phyloP scores from a whole-genome alignment of 2,113 vertebrate genomes.

The Lophius piscatorius region DNA sequence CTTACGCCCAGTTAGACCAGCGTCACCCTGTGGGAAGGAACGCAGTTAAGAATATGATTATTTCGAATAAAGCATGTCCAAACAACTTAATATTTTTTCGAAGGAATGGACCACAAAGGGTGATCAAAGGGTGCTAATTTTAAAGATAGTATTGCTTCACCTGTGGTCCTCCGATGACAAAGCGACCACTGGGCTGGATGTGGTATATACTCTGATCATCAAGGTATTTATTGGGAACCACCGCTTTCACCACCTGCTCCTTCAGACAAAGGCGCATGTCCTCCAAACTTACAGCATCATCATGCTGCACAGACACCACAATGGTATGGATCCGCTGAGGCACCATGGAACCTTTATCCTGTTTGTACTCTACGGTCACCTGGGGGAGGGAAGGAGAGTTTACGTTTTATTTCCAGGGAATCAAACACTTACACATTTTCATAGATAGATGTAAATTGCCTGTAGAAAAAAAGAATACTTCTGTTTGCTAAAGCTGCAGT shows the following conservation, averaged over 20 bases:
- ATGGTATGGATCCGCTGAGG: conserved; percentile 94
- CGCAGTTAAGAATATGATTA: too few relatives aligned
- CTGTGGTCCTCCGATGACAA: conserved; percentile 97
- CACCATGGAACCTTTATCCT: conserved; percentile 91
- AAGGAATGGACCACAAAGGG: too few relatives aligned
- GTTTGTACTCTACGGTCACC: conserved; percentile 94
- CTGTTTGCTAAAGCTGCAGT: too few relatives aligned
- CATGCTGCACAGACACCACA: conserved; percentile 95
- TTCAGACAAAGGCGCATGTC: conserved; percentile 91
- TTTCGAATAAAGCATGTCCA: too few relatives aligned
- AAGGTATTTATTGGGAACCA: conserved; percentile 87
- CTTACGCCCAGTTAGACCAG: conserved; percentile 93
- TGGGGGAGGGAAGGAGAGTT: conserved; percentile 37
- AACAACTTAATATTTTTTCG: too few relatives aligned
- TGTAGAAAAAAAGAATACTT: too few relatives aligned
- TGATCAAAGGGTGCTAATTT: too few relatives aligned
- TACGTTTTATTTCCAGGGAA: too few relatives aligned
- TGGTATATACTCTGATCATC: conserved; percentile 93
- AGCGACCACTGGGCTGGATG: conserved; percentile 94
- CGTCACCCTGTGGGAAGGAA: conserved; percentile 84
- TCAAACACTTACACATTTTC: background rate
- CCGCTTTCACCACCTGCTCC: conserved; percentile 90
- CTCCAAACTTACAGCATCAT: conserved; percentile 87
- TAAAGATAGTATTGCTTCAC: conserved; percentile 59
- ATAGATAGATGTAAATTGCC: too few relatives aligned